These are phyloP conservation scores for Pocillopora grandis DNA, from an alignment of 92 coral and sea anemone genomes.

Conservation along the genomic window DNA sequence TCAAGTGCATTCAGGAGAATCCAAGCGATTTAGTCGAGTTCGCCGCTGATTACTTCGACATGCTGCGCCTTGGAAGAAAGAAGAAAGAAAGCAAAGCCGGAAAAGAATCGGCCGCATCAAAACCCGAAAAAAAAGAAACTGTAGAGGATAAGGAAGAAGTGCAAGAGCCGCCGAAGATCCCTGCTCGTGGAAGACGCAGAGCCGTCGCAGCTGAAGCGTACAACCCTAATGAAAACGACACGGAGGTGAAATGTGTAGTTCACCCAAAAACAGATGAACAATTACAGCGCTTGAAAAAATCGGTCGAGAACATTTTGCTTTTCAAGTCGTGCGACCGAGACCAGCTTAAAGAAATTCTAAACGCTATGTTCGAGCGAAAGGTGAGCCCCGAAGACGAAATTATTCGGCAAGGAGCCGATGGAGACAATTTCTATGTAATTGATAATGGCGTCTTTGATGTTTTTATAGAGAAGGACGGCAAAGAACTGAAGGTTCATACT, in stretches of 20 bases:
- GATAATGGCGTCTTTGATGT: constrained; percentile 93
- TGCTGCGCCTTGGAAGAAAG: constrained; percentile 69
- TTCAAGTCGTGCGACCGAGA: constrained; percentile 93
- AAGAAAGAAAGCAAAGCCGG: constrained; percentile 53
- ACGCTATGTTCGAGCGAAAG: constrained; percentile 92
- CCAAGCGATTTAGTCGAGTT: constrained; percentile 93
- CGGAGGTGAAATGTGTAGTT: constrained; percentile 66
- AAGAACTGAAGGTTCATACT: constrained; percentile 84
- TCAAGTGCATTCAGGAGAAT: constrained; percentile 93
- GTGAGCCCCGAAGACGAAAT: constrained; percentile 77
- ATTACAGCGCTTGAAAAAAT: constrained; percentile 76
- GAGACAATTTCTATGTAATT: constrained; percentile 95
- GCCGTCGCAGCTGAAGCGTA: constrained; percentile 99
- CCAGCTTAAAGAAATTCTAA: constrained; percentile 79
- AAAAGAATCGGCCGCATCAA: constrained; percentile 47
- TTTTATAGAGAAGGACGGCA: constrained; percentile 62
- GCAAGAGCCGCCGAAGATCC: constrained; percentile 82
- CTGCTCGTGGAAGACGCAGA: constrained; percentile 77
- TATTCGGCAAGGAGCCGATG: constrained; percentile 94
- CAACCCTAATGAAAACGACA: constrained; percentile 81
- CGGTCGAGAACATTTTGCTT: constrained; percentile 82
- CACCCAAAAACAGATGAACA: constrained; percentile 94
- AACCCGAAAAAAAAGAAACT: constrained; percentile 71
- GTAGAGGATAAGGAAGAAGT: constrained; percentile 72
- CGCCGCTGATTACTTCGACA: constrained; percentile 96